These are phyloP conservation scores for Diacarnus erythraeanus DNA, from an alignment of 37 sponge, comb jelly and placozoan species.

Conservation along the genomic window DNA sequence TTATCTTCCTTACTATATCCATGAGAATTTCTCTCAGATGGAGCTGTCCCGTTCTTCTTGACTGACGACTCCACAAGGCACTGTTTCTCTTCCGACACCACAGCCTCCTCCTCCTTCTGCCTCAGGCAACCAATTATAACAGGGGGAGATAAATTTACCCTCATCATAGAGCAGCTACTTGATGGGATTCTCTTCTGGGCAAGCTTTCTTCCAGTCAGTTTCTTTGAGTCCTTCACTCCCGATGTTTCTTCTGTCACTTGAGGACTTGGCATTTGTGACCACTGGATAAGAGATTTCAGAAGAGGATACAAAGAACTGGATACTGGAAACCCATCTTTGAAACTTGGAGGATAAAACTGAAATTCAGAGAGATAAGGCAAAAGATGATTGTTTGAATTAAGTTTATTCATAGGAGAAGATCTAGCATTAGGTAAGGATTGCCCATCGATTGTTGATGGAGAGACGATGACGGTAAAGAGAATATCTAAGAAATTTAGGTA, in stretches of 20 bases:
- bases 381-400: too few species aligned
- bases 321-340: background rate
- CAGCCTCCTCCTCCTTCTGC: constrained; percentile 5
- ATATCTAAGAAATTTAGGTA: constrained; percentile 43
- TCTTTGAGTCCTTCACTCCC: background rate
- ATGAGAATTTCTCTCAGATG: background rate
- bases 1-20: background rate
- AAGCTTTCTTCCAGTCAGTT: background rate
- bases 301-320: constrained; percentile 5
- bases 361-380: background rate
- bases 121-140: constrained; percentile 15
- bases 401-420: background rate
- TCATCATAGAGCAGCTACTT: constrained; percentile 3
- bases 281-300: background rate
- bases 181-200: background rate
- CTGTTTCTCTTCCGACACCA: background rate
- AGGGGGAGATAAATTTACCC: constrained; percentile 10
- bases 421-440: background rate
- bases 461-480: constrained; percentile 23
- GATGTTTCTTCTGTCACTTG: background rate
- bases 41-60: background rate
- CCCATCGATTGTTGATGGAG: background rate
- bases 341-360: background rate
- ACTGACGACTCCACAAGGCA: background rate
- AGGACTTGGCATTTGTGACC: constrained; percentile 18